Evolutionary conservation across 92 coral and sea anemone species (phyloP), one percentile per base, ranked within the genome.

Genomic region (Siderastrea siderea): DNA sequence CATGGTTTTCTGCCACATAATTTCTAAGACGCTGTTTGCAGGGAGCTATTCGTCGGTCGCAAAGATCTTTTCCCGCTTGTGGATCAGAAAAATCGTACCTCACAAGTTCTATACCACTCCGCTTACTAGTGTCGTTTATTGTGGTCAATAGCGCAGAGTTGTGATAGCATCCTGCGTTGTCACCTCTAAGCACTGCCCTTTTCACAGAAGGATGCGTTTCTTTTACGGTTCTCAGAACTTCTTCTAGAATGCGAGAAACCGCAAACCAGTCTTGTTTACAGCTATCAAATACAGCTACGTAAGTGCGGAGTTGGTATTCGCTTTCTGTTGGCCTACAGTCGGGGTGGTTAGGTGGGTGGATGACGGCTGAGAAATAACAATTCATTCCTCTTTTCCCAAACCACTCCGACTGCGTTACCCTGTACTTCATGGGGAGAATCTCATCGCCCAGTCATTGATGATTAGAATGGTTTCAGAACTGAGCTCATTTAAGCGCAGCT

Each of bases 361-460:
- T 67, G 4, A 87, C 82, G 7, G 91, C 91, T 11, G 91, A 63
- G 66, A 90, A 80, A 74, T 90, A 87, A 90, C 90, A 90, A 58
- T 79, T 91, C 59, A 69, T 14, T 50, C 88, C 90, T 38, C 89
- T 87, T 58, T 90, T 90, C 1, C 86, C 87, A 68, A 84, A 90
- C 90, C 93, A 84, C 46, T 85, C 84, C 72, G 78, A 75, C 85
- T 85, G 90, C 59, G 93, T 89, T 78, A 85, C 93, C 58, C 93
- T 78, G 68, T 79, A 90, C 15, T 52, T 63, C 84, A 73, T 86
- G 14, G 90, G 90, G 17, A 90, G 61, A 19, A 90, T 55, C 67
- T 90, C 90, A 79, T 84, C 10, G 90, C 92, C 90, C 93, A 90
- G 84, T 90, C 90, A 17, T 85, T 85, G 61, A 90, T 90, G 71